Conservation (phyloP, 2,113 vertebrate genomes). For the Gambusia affinis region DNA sequence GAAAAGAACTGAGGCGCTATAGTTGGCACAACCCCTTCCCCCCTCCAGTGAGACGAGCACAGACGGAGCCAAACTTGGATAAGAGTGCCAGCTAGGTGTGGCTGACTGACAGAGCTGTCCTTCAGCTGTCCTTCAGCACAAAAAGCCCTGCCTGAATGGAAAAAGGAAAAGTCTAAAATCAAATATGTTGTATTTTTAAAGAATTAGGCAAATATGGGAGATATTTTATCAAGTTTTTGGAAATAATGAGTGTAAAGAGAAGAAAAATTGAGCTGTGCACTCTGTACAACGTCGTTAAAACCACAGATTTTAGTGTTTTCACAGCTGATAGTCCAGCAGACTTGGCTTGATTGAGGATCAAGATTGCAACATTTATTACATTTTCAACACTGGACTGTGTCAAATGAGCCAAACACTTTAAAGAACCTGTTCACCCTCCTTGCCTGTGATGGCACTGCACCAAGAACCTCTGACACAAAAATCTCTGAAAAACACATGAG, state of each 20-base stretch:
- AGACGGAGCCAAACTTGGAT: conserved; percentile 70
- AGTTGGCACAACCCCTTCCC: conserved; percentile 58
- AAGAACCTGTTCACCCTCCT: too few relatives aligned
- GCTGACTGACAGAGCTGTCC: conserved; percentile 63
- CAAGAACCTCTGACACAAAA: too few relatives aligned
- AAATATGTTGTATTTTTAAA: too few relatives aligned
- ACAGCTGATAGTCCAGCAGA: too few relatives aligned
- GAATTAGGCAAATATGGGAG: too few relatives aligned
- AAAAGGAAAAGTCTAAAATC: background rate
- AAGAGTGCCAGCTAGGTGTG: conserved; percentile 67
- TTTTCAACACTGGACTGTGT: too few relatives aligned
- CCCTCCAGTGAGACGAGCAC: conserved; percentile 66
- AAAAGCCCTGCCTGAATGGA: background rate
- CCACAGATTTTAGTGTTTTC: background rate
- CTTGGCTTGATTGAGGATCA: too few relatives aligned
- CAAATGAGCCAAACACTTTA: too few relatives aligned
- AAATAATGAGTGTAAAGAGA: background rate
- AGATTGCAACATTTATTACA: too few relatives aligned
- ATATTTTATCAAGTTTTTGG: background rate
- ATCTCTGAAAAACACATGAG: too few relatives aligned
- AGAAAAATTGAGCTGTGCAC: background rate
- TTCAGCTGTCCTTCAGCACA: conserved; percentile 65
- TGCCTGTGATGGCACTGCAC: too few relatives aligned
- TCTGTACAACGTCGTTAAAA: background rate
- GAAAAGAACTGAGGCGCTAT: conserved; percentile 61